Evolutionary conservation across 1,140 invertebrate species (phyloP).

Genomic region (Drosophila gunungcola): DNA sequence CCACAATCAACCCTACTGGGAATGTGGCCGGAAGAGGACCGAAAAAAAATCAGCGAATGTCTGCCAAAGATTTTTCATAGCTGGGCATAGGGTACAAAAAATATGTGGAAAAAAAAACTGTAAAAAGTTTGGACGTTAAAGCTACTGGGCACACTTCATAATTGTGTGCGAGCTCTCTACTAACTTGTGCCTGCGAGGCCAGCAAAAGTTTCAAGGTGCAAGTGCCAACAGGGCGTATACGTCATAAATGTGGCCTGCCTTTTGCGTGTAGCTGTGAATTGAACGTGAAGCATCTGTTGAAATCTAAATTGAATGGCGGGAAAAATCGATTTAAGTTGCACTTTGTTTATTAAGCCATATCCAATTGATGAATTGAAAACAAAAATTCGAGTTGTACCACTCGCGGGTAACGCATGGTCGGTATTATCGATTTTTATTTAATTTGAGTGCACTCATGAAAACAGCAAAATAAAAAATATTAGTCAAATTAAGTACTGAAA

Average conservation of each 20-base stretch:
- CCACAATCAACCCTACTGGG: conserved; percentile 58
- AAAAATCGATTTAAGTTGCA: conserved; percentile 30
- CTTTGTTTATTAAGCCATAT: conserved; percentile 27
- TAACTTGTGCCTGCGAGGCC: conserved; percentile 42
- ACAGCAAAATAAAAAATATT: neutral
- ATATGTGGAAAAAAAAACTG: conserved; percentile 8
- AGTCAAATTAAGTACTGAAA: no score
- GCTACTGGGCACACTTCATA: conserved; percentile 67
- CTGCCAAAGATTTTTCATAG: conserved; percentile 64
- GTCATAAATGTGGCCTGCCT: conserved; percentile 55
- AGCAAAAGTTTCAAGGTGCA: conserved; percentile 66
- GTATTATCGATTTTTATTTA: neutral
- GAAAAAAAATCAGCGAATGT: conserved; percentile 19
- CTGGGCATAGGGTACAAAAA: conserved; percentile 41
- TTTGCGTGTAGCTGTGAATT: conserved; percentile 11
- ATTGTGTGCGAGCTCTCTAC: conserved; percentile 59
- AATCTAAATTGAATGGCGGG: conserved; percentile 11
- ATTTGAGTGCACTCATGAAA: no score
- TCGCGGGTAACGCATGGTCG: no score
- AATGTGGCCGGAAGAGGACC: neutral
- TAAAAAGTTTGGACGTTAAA: conserved; percentile 24
- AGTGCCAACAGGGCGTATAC: conserved; percentile 65
- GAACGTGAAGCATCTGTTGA: conserved; percentile 26
- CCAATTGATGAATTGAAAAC: conserved; percentile 27
- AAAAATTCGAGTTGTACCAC: conserved; percentile 3